Base-by-base conservation (phyloP, 2,113 vertebrate species). In the Lynx canadensis region DNA sequence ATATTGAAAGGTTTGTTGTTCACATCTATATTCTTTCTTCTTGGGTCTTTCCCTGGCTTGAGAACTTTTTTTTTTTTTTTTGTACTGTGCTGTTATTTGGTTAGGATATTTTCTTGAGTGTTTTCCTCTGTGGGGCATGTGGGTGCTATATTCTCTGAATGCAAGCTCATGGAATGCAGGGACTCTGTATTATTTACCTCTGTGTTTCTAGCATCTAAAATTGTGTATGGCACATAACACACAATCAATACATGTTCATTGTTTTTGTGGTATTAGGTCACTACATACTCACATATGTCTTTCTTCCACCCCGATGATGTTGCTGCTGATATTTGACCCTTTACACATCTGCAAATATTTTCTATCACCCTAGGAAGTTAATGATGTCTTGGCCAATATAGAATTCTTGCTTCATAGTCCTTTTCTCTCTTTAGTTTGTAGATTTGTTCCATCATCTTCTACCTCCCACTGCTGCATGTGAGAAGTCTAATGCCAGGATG, bases 31-130 rank as follows among this genome's bases (percentile, higher is more conserved):
- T 60, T 92, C 60, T 83, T 93, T 94, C 57, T 60, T 95, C 11
- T 87, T 84, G 57, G 57, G 33, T 73, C 48, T 79, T 97, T 80
- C 45, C 63, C 21, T 66, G 52, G 71, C 27, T 87, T 86, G 7
- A 97, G 50, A 68, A 55, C 41, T 94, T 94, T 89, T 68, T 76
- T 74, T 60, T 71, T 41, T 41, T 45, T 45, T 45, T 45, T 45
- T 41, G 82, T 95, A 73, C 11, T 63, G 5, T 60, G 7, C 41
- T 94, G 21, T 81, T 92, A 86, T 33, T 97, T 95, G 27, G 21
- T 90, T 95, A 87, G 68, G 94, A 25, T 81, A 80, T 95, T 86
- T 94, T 38, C 81, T 95, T 94, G 68, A 94, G 60, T 87, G 19
- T 91, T 94, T 95, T 92, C 71, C 68, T 86, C 25, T 74, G 19